A percentile compares a stretch with the other conserved stretches of the same genome.
These are phyloP conservation scores for Drosophila ficusphila DNA, from an alignment of 1,140 invertebrate species.

Conservation along the genomic window DNA sequence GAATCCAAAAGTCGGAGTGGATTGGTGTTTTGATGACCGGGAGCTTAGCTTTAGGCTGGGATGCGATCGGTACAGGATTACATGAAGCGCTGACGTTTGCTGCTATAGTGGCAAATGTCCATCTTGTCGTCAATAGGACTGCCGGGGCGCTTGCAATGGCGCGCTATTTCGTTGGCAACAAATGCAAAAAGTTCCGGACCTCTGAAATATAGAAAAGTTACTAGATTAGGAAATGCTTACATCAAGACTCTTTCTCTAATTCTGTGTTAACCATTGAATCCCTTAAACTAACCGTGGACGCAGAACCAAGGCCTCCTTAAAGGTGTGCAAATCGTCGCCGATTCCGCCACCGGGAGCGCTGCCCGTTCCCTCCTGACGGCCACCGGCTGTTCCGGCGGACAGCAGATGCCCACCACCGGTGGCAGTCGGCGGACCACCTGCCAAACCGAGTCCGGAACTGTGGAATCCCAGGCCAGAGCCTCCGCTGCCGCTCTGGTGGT, in stretches of 20 bases:
- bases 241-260: background rate
- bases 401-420: constrained; percentile 51
- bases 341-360: constrained; percentile 19
- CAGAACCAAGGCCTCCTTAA: constrained; percentile 90
- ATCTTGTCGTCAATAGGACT: constrained; percentile 86
- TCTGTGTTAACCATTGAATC: background rate
- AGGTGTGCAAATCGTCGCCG: constrained; percentile 88
- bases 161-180: constrained; percentile 90
- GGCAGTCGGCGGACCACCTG: constrained; percentile 26
- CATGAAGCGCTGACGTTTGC: constrained; percentile 85
- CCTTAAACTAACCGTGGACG: constrained; percentile 84
- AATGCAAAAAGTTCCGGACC: constrained; percentile 90
- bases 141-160: constrained; percentile 90
- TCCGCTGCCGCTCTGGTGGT: constrained; percentile 50
- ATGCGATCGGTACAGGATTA: constrained; percentile 61
- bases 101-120: constrained; percentile 85
- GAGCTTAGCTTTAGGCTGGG: constrained; percentile 8
- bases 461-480: constrained; percentile 49
- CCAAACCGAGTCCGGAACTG: constrained; percentile 50
- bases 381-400: constrained; percentile 20
- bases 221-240: background rate
- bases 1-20: background rate
- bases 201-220: constrained; percentile 40
- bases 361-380: constrained; percentile 29
- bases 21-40: constrained; percentile 7